These are phyloP conservation scores for Heliconius melpomene DNA, from an alignment of 1,140 invertebrate species.

Conservation along the genomic window DNA sequence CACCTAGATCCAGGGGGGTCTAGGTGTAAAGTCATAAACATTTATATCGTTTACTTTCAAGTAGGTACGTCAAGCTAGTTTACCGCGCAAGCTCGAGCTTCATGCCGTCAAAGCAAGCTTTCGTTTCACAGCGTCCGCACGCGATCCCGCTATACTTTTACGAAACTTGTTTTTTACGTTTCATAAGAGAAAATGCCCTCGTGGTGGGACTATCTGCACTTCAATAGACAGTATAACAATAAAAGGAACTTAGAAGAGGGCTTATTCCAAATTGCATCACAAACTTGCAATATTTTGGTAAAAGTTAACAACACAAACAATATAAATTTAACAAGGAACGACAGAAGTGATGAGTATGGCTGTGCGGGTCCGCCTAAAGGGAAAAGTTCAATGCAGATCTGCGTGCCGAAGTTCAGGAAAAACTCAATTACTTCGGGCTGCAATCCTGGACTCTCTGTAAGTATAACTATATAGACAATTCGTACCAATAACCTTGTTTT, in stretches of 20 bases:
- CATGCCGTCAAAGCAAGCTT: slow-evolving; percentile 49
- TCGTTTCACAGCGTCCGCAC: slow-evolving; percentile 50
- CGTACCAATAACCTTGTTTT: no score
- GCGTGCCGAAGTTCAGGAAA: slow-evolving; percentile 74
- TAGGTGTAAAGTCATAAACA: slow-evolving; percentile 34
- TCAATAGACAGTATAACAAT: slow-evolving; percentile 76
- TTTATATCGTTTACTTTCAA: slow-evolving; percentile 39
- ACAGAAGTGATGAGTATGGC: slow-evolving; percentile 83
- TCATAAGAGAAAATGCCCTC: slow-evolving; percentile 79
- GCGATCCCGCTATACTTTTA: slow-evolving; percentile 35
- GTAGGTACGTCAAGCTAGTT: slow-evolving; percentile 35
- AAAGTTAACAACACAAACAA: slow-evolving; percentile 89
- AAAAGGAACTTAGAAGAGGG: slow-evolving; percentile 86
- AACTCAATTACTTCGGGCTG: slow-evolving; percentile 77
- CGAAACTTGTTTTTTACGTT: slow-evolving; percentile 44
- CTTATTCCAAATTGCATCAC: slow-evolving; percentile 86
- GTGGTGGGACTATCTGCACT: slow-evolving; percentile 82
- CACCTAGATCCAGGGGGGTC: background rate
- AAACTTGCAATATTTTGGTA: slow-evolving; percentile 86
- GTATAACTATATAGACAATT: slow-evolving; percentile 35
- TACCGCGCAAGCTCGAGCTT: slow-evolving; percentile 69
- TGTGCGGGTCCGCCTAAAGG: slow-evolving; percentile 71
- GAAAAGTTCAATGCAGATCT: slow-evolving; percentile 71
- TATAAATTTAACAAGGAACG: slow-evolving; percentile 84
- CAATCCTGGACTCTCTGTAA: slow-evolving; percentile 79